Base-by-base conservation (phyloP, 2,113 vertebrate species). In the Corapipo altera region DNA sequence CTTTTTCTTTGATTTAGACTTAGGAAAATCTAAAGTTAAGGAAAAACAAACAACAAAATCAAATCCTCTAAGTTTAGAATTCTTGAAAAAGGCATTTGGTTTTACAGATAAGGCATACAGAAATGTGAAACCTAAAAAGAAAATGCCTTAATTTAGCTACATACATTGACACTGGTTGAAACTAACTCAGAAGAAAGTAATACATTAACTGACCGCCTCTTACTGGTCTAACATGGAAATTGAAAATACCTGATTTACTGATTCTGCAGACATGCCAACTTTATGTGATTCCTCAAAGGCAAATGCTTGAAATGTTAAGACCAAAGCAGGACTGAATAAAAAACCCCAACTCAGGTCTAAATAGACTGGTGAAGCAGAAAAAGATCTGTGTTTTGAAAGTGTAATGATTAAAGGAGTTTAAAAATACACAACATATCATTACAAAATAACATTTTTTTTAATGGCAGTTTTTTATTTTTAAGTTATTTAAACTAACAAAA, bases 1-100 rank as follows among this genome's bases (percentile, higher is more conserved):
- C 62, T 94, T 97, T 97, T 99, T 99, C 97, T 99, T 99, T 41
- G 98, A 97, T 96, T 98, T 98, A 95, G 97, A 98, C 92, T 99
- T 99, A 84, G 94, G 82, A 83, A 86, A 94, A 95, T 97, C 97
- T 98, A 78, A 86, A 95, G 72, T 67, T 5, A 43, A 52, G 27
- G 12, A 26, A 59, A 44, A 79, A 26, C 3, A 32, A 57, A 35
- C 5, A 55, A 37, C 26, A 61, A 57, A 76, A 46, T 67, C 80
- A 87, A 81, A 66, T 24, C 7, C 15, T 58, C 3, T 9, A 81
- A 52, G n/a, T 64, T 88, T 33, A 80, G 23, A 15, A 49, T 48
- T 82, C 66, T 54, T 54, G 72, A 48, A 81, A 97, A 93, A 65
- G 62, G 23, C 27, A 58, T 19, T 55, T 80, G 18, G 27, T 27